A percentile compares a stretch with the other conserved stretches of the same genome.
phyloP scores from a whole-genome alignment of 2,888 invertebrate genomes.

The Dasypolia templi region DNA sequence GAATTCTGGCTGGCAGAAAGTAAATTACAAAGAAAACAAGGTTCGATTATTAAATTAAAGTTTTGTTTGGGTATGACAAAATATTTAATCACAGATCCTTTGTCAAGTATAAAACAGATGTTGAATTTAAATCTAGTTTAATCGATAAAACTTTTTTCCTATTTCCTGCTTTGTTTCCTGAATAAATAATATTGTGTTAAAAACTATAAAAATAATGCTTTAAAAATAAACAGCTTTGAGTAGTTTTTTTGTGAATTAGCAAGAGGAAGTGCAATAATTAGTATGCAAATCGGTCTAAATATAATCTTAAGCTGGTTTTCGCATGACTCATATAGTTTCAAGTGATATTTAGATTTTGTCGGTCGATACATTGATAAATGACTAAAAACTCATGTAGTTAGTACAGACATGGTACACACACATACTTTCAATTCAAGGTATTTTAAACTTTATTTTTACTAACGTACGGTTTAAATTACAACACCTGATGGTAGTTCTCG shows the following conservation, averaged over 20 bases:
- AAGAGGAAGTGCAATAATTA: constrained; percentile 62
- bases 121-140: constrained; percentile 10
- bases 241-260: constrained; percentile 63
- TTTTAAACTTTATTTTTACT: constrained; percentile 27
- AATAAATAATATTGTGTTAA: constrained; percentile 25
- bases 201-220: constrained; percentile 61
- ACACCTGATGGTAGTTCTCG: neutral
- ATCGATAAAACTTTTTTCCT: constrained; percentile 39
- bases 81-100: neutral
- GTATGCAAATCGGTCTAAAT: constrained; percentile 56
- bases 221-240: constrained; percentile 66
- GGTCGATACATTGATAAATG: constrained; percentile 64
- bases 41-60: too few species aligned
- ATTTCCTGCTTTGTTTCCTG: constrained; percentile 56
- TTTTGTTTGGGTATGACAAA: neutral
- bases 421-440: constrained; percentile 5
- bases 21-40: neutral
- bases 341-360: constrained; percentile 66
- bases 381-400: constrained; percentile 48
- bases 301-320: constrained; percentile 56
- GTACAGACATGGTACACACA: constrained; percentile 46
- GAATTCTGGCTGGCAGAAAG: neutral
- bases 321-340: constrained; percentile 60
- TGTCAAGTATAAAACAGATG: too few species aligned
- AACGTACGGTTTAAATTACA: constrained; percentile 13